phyloP scores from a whole-genome alignment of 1,140 invertebrate species.

The Scaptodrosophila lebanonensis region DNA sequence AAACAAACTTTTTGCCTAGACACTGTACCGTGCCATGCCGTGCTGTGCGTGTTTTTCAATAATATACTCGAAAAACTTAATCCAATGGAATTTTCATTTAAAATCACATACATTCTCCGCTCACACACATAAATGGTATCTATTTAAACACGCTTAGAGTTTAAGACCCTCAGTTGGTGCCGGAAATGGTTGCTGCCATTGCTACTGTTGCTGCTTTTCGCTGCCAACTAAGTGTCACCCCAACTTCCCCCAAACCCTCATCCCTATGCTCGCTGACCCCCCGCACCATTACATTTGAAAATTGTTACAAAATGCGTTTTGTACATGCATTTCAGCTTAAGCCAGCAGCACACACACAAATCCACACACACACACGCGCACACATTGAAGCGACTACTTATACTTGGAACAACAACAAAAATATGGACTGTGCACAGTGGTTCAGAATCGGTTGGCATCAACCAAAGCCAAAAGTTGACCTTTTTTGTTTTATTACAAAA shows the following conservation, averaged over 20 bases:
- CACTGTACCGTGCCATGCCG: too few relatives aligned
- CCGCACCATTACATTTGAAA: not conserved
- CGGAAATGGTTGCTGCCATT: constrained; percentile 3
- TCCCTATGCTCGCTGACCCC: not conserved
- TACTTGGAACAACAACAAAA: too few relatives aligned
- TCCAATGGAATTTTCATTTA: constrained; percentile 25
- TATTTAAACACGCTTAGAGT: constrained; percentile 37
- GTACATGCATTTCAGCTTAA: constrained; percentile 51
- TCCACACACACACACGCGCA: not conserved
- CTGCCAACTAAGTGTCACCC: constrained; percentile 56
- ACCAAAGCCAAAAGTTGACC: too few relatives aligned
- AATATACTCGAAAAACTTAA: constrained; percentile 4
- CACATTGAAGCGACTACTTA: too few relatives aligned
- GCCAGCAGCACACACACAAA: constrained; percentile 3
- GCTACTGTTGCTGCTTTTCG: constrained; percentile 39
- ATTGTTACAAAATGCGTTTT: constrained; percentile 12
- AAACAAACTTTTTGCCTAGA: too few relatives aligned
- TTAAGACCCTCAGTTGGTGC: too few relatives aligned
- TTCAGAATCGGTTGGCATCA: too few relatives aligned
- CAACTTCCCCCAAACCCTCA: not conserved
- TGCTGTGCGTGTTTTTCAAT: not conserved
- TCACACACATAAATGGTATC: not conserved
- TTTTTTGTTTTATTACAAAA: too few relatives aligned
- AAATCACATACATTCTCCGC: constrained; percentile 42
- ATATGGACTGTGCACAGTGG: too few relatives aligned